Evolutionary conservation across 2,113 vertebrate genomes (phyloP).

Genomic region (Peromyscus polionotus): DNA sequence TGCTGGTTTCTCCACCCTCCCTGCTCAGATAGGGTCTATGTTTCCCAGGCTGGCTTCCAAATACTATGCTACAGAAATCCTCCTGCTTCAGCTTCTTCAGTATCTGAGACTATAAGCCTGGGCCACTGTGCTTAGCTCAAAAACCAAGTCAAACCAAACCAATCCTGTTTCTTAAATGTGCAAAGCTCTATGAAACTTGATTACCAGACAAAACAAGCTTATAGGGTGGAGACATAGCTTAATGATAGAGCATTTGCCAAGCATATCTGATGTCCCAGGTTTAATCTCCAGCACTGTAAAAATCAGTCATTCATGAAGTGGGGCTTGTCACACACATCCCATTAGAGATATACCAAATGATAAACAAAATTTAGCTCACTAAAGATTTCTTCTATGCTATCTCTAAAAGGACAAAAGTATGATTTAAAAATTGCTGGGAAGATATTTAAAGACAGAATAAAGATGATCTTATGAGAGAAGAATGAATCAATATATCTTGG

Average conservation of each 20-base stretch:
- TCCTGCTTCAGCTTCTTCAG: not conserved
- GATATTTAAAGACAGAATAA: conserved; percentile 45
- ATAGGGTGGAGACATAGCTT: no score
- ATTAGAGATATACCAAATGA: conserved; percentile 17
- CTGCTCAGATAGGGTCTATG: not conserved
- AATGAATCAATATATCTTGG: conserved; percentile 25
- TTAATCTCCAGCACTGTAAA: not conserved
- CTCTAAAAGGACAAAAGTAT: conserved; percentile 37
- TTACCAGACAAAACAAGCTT: not conserved
- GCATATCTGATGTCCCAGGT: not conserved
- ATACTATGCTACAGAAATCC: not conserved
- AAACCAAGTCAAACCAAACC: not conserved
- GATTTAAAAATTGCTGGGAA: conserved; percentile 22
- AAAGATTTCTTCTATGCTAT: conserved; percentile 53
- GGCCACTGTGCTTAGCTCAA: not conserved
- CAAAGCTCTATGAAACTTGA: conserved; percentile 40
- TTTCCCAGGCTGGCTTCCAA: not conserved
- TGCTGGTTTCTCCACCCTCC: not conserved
- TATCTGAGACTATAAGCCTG: not conserved
- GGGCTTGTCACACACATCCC: not conserved
- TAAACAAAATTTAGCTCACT: conserved; percentile 14
- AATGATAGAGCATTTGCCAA: not conserved
- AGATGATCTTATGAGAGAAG: conserved; percentile 25
- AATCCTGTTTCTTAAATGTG: conserved; percentile 41
- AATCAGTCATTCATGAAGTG: not conserved